Conservation (phyloP, 2,113 vertebrate genomes). For the Leptodactylus fuscus region DNA sequence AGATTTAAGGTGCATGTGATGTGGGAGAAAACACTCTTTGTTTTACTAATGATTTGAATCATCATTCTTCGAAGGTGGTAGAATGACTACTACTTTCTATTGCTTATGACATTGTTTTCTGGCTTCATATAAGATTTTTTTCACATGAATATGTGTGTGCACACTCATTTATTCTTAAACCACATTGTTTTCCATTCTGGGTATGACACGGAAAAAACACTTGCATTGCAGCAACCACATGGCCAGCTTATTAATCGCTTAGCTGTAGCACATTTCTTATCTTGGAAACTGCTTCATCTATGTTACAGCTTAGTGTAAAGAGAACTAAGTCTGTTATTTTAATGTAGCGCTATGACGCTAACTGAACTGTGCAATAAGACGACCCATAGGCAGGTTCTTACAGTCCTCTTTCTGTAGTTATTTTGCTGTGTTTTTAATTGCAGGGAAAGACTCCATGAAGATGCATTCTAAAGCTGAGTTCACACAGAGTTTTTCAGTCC, state of each 20-base stretch:
- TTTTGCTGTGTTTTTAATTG: too few relatives aligned
- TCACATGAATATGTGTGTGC: conserved; percentile 62
- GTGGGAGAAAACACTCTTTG: neutral
- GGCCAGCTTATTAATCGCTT: conserved; percentile 57
- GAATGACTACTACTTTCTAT: conserved; percentile 37
- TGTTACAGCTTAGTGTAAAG: neutral
- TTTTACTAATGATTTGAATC: conserved; percentile 58
- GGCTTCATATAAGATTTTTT: neutral
- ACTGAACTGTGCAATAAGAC: too few relatives aligned
- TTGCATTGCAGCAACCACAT: conserved; percentile 65
- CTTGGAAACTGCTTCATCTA: conserved; percentile 65
- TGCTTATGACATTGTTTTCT: conserved; percentile 24
- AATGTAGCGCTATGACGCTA: too few relatives aligned
- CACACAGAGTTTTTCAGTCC: too few relatives aligned
- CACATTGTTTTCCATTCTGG: conserved; percentile 74
- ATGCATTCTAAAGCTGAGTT: too few relatives aligned
- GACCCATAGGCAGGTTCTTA: too few relatives aligned
- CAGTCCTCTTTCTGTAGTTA: too few relatives aligned
- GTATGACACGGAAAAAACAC: conserved; percentile 69
- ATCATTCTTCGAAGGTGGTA: conserved; percentile 73
- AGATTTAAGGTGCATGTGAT: neutral
- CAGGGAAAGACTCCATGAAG: too few relatives aligned
- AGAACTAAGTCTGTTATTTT: too few relatives aligned
- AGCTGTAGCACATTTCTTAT: conserved; percentile 69
- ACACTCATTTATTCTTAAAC: conserved; percentile 67